Conservation (phyloP, 2,888 invertebrate species). For the Quadriops clusia region DNA sequence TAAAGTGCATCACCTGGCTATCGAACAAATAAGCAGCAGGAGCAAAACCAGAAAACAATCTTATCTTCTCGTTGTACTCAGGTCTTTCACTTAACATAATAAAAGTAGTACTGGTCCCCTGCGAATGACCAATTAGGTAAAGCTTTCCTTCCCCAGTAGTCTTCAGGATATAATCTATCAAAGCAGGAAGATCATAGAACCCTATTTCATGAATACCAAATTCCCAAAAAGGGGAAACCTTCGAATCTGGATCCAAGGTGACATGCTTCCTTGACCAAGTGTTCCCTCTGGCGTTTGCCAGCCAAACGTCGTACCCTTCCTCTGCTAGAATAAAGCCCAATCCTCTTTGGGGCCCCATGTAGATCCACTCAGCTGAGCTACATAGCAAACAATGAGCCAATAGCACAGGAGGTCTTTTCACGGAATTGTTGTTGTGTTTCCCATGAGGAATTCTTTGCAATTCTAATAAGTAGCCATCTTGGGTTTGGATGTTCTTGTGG, state of each 20-base stretch:
- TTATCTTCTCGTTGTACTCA: slow-evolving; percentile 42
- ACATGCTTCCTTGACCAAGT: slow-evolving; percentile 43
- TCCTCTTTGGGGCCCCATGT: slow-evolving; percentile 32
- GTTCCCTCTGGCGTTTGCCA: slow-evolving; percentile 50
- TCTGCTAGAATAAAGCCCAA: slow-evolving; percentile 39
- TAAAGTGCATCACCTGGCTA: no score
- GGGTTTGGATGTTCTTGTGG: slow-evolving; percentile 36
- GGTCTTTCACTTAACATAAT: slow-evolving; percentile 42
- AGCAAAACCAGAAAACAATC: slow-evolving; percentile 42
- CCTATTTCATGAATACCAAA: slow-evolving; percentile 72
- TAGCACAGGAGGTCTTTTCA: no score
- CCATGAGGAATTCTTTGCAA: slow-evolving; percentile 45
- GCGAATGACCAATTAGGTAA: slow-evolving; percentile 48
- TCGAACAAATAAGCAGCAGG: slow-evolving; percentile 44
- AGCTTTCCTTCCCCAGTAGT: slow-evolving; percentile 42
- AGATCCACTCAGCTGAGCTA: slow-evolving; percentile 40
- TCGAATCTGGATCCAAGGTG: slow-evolving; percentile 21
- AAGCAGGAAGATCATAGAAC: slow-evolving; percentile 60
- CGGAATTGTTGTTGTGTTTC: slow-evolving; percentile 15
- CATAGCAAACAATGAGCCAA: slow-evolving; percentile 41
- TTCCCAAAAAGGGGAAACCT: slow-evolving; percentile 18
- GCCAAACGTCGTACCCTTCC: slow-evolving; percentile 40
- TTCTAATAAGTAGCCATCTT: slow-evolving; percentile 44
- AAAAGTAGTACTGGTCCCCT: slow-evolving; percentile 48
- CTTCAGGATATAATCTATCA: slow-evolving; percentile 56